phyloP scores from a whole-genome alignment of 2,888 invertebrate species.

The Acheta domesticus region DNA sequence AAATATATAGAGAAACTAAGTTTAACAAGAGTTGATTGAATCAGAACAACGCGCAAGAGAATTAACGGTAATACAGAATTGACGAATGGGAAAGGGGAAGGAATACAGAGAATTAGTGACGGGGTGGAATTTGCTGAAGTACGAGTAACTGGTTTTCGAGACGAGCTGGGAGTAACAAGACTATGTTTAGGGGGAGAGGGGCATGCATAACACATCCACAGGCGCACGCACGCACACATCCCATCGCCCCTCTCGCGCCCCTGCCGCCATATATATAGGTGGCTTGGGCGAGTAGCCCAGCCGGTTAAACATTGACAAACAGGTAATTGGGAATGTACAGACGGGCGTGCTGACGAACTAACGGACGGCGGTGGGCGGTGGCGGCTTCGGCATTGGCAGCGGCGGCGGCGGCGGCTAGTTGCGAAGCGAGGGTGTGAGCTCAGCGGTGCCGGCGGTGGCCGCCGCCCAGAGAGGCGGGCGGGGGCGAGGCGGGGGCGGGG shows the following conservation, averaged over 20 bases:
- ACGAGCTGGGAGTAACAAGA: not conserved
- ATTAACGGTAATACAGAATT: not conserved
- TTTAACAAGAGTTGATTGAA: no score
- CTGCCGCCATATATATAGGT: not conserved
- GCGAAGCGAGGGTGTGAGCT: not conserved
- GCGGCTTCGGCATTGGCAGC: not conserved
- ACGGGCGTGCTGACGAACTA: constrained; percentile 21
- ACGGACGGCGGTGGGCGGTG: not conserved
- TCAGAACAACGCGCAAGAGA: no score
- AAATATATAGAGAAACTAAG: no score
- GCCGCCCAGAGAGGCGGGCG: not conserved
- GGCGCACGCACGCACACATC: not conserved
- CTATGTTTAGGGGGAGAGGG: not conserved
- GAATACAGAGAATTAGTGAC: not conserved
- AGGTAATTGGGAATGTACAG: constrained; percentile 41
- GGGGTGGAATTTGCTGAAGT: not conserved
- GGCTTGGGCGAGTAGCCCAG: constrained; percentile 26
- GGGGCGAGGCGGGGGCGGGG: not conserved
- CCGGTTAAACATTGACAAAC: constrained; percentile 43
- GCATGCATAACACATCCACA: not conserved
- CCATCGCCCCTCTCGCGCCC: no score
- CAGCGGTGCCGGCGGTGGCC: not conserved
- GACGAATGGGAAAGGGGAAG: not conserved
- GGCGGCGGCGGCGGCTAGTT: not conserved
- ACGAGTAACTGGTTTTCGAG: not conserved